Evolutionary conservation across 2,797 vertebrate genomes (phyloP).

Genomic region (Phoebastria nigripes): DNA sequence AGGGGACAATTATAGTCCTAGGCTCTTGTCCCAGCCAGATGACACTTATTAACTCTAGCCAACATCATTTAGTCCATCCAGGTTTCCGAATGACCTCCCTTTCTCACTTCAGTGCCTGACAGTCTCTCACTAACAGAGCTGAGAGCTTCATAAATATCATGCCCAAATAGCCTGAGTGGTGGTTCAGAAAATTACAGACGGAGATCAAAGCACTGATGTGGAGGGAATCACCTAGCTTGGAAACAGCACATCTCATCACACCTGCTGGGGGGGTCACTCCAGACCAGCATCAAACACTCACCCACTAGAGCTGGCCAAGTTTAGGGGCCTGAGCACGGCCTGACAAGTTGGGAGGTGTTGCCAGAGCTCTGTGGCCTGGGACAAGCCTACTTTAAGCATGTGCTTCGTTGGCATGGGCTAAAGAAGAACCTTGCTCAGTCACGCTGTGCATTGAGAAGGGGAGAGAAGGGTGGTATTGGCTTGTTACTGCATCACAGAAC

Average conservation of each 20-base stretch:
- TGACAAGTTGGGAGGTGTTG: neutral
- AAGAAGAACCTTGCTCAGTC: neutral
- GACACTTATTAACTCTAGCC: neutral
- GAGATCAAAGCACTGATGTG: rapidly evolving
- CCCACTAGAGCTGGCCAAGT: neutral
- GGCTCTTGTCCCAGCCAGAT: neutral
- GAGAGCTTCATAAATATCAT: neutral
- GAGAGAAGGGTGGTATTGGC: neutral
- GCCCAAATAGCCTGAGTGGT: neutral
- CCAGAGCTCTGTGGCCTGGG: neutral
- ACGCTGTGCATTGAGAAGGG: neutral
- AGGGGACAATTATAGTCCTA: neutral
- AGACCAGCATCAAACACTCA: neutral
- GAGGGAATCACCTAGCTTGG: neutral
- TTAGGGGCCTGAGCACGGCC: neutral
- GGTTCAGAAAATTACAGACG: neutral
- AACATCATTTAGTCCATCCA: neutral
- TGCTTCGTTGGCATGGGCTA: neutral
- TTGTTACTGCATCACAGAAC: neutral
- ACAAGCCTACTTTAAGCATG: neutral
- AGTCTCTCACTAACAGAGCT: neutral
- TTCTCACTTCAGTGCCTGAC: neutral
- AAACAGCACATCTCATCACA: neutral
- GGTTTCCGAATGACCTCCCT: neutral
- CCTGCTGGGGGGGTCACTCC: neutral